Percentiles rank a stretch among this genome's conserved stretches.
Evolutionary conservation across 37 sponge, comb jelly and placozoan species (phyloP).

Genomic region (Halichondria panicea): DNA sequence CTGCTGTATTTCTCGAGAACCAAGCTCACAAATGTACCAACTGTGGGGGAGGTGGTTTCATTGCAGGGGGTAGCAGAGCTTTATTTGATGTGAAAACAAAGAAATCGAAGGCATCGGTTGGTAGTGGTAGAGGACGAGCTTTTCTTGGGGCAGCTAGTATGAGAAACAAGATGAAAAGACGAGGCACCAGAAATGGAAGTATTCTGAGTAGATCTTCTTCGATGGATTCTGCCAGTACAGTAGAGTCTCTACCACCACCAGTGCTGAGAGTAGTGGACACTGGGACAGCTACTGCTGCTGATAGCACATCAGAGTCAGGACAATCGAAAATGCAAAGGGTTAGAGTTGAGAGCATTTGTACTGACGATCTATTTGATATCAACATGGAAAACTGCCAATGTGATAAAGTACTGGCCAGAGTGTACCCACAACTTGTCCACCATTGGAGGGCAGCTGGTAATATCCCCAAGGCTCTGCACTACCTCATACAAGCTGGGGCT

Average conservation of each 20-base stretch:
- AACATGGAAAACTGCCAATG: conserved; percentile 77
- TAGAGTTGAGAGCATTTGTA: not conserved
- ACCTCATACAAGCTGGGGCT: conserved; percentile 71
- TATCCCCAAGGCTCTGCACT: conserved; percentile 56
- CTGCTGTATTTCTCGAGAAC: conserved; percentile 74
- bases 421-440: conserved; percentile 88
- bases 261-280: not conserved
- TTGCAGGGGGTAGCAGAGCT: conserved; percentile 8
- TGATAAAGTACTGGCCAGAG: conserved; percentile 69
- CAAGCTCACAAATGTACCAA: conserved; percentile 87
- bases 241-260: not conserved
- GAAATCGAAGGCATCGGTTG: not conserved
- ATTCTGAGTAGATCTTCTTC: not conserved
- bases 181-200: conserved; percentile 7
- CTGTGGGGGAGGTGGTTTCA: conserved; percentile 87
- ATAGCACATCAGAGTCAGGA: not conserved
- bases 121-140: conserved; percentile 4
- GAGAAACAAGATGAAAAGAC: conserved; percentile 16
- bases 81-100: not conserved
- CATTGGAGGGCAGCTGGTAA: conserved; percentile 84
- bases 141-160: conserved; percentile 30
- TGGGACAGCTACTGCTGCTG: not conserved
- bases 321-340: not conserved
- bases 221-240: too few relatives aligned
- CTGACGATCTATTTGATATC: not conserved